Evolutionary conservation across 1,140 invertebrate species (phyloP).

Genomic region (Cydia strobilella): DNA sequence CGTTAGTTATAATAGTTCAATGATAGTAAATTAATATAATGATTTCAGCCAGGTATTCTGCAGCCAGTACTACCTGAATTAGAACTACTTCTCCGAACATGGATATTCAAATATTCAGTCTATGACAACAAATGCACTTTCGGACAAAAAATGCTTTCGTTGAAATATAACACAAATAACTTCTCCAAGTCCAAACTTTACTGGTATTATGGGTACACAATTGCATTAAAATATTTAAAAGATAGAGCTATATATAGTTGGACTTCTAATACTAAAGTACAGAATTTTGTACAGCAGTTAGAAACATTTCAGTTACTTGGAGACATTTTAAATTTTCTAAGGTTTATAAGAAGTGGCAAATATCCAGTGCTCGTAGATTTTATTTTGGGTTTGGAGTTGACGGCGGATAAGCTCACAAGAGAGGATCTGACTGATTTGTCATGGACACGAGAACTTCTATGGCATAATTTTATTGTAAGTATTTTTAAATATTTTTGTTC

Average conservation of each 20-base stretch:
- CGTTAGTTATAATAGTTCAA: no score
- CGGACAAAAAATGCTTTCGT: slow-evolving; percentile 82
- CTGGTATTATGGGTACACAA: slow-evolving; percentile 80
- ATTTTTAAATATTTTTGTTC: neutral
- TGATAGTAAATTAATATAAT: slow-evolving; percentile 3
- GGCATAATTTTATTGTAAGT: slow-evolving; percentile 85
- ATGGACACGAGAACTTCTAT: slow-evolving; percentile 84
- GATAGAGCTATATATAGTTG: slow-evolving; percentile 78
- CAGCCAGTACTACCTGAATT: slow-evolving; percentile 81
- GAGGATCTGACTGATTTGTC: slow-evolving; percentile 81
- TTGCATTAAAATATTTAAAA: slow-evolving; percentile 79
- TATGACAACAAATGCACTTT: slow-evolving; percentile 80
- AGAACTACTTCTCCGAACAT: slow-evolving; percentile 80
- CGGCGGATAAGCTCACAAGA: slow-evolving; percentile 73
- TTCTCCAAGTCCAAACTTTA: slow-evolving; percentile 77
- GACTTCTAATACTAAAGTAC: slow-evolving; percentile 76
- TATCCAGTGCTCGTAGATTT: slow-evolving; percentile 82
- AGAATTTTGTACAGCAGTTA: slow-evolving; percentile 74
- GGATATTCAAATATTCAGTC: slow-evolving; percentile 82
- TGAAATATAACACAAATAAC: slow-evolving; percentile 80
- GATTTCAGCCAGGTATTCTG: slow-evolving; percentile 78
- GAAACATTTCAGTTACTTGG: slow-evolving; percentile 80
- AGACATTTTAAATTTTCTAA: slow-evolving; percentile 82
- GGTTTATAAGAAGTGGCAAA: slow-evolving; percentile 82
- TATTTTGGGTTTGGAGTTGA: slow-evolving; percentile 79